phyloP scores from a whole-genome alignment of 2,113 vertebrate genomes.

The Sakesphorus luctuosus region DNA sequence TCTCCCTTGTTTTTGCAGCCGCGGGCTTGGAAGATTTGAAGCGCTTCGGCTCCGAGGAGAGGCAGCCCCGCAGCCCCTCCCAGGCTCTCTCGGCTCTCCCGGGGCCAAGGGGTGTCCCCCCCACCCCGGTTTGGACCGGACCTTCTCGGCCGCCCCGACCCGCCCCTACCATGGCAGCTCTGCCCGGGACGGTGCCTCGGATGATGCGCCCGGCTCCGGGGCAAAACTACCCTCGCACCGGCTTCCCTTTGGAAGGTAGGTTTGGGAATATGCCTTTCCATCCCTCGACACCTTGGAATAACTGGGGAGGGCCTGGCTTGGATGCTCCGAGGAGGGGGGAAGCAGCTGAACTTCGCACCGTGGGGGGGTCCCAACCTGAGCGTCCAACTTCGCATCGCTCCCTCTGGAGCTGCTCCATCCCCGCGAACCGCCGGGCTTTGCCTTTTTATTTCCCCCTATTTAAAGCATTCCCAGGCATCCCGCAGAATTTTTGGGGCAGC shows the following conservation, averaged over 20 bases:
- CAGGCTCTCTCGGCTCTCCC: not conserved
- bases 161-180: constrained; percentile 68
- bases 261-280: not conserved
- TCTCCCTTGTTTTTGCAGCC: constrained; percentile 6
- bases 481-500: not conserved
- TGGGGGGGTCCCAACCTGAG: not conserved
- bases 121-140: not conserved
- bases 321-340: not conserved
- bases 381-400: not conserved
- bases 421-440: not conserved
- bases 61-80: not conserved
- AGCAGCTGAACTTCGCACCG: not conserved
- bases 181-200: constrained; percentile 91
- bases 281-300: not conserved
- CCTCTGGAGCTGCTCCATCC: not conserved
- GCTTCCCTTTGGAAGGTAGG: constrained; percentile 97
- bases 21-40: not conserved
- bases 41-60: not conserved
- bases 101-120: not conserved
- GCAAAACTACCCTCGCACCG: constrained; percentile 95
- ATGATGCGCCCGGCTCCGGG: constrained; percentile 96
- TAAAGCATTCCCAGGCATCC: not conserved
- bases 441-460: not conserved
- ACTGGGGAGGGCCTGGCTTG: not conserved
- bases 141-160: not conserved